phyloP scores from a whole-genome alignment of 1,140 invertebrate species.

The Melanaphis sacchari region DNA sequence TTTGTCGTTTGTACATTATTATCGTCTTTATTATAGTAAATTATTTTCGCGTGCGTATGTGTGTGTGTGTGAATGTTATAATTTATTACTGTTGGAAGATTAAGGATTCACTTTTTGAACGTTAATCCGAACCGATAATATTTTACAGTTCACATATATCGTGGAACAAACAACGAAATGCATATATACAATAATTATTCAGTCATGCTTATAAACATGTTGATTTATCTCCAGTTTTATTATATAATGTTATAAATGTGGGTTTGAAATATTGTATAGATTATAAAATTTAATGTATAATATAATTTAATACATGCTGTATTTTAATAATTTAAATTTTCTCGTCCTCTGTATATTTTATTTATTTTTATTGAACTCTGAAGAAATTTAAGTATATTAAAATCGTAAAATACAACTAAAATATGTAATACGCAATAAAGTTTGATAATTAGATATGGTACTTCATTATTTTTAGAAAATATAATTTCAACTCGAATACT shows the following conservation, averaged over 20 bases:
- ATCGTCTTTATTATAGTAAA: not conserved
- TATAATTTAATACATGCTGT: not conserved
- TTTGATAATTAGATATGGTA: not conserved
- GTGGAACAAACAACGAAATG: not conserved
- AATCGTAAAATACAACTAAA: not conserved
- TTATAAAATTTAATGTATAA: too few relatives aligned
- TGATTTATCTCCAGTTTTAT: not conserved
- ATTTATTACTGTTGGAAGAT: not conserved
- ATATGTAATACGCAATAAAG: not conserved
- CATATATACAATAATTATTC: not conserved
- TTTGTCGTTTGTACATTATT: conserved; percentile 7
- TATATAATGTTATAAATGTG: not conserved
- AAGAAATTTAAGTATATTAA: not conserved
- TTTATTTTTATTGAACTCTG: not conserved
- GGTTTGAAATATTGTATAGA: not conserved
- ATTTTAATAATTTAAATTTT: not conserved
- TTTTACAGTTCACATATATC: not conserved
- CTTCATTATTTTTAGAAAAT: not conserved
- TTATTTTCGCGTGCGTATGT: not conserved
- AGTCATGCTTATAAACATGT: not conserved
- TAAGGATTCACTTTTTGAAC: not conserved
- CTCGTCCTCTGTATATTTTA: not conserved
- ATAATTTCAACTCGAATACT: not conserved
- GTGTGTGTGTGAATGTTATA: not conserved
- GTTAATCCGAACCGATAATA: not conserved